Base-by-base conservation (phyloP, 2,888 invertebrate species). In the Callyntrura guangdongensis region DNA sequence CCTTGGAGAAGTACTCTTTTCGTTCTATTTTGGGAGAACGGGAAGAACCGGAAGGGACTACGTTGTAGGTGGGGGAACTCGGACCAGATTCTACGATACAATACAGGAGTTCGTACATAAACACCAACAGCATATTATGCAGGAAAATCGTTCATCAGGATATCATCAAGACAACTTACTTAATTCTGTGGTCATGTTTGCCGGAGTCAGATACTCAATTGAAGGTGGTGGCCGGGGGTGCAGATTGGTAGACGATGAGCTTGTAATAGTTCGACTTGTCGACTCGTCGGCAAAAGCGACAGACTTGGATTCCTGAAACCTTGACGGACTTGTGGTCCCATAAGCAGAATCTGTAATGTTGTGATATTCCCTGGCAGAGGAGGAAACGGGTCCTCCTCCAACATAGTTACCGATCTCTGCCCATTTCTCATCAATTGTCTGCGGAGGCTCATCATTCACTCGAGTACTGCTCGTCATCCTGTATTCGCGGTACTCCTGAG, bases 1-100 rank as follows among this genome's bases (percentile, higher is more conserved):
- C 92, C 82, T 94, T 94, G 20, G 94, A 72, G 72, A 91, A 94
- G 85, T 90, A 94, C 69, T 94, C 94, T 69, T 94, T 94, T 22
- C 91, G 86, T 72, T 94, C 94, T 0, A 94, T 92, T 91, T 93
- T 94, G 27, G 94, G 93, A 47, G 94, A 92, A 8, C 86, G 79
- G 8, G 85, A 82, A 6, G 85, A 87, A 27, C 88, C 77, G 20
- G 92, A 88, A 20, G 90, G 88, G 8, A 91, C 86, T 47, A 89
- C 74, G 36, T 69, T 91, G 89, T 87, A 91, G 22, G 87, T 74
- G 12, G 93, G 93, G 47, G 93, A 92, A 49, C 92, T 91, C 69
- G 93, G 92, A 12, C 93, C 92, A 11, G 93, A 93, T 61, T 90
- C 93, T 93, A 17, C 14, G 17, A 69, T n/a, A 6, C 6, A 59